A percentile compares a stretch with the other conserved stretches of the same genome.
phyloP scores from a whole-genome alignment of 2,113 vertebrate genomes.

The Neogobius melanostomus region DNA sequence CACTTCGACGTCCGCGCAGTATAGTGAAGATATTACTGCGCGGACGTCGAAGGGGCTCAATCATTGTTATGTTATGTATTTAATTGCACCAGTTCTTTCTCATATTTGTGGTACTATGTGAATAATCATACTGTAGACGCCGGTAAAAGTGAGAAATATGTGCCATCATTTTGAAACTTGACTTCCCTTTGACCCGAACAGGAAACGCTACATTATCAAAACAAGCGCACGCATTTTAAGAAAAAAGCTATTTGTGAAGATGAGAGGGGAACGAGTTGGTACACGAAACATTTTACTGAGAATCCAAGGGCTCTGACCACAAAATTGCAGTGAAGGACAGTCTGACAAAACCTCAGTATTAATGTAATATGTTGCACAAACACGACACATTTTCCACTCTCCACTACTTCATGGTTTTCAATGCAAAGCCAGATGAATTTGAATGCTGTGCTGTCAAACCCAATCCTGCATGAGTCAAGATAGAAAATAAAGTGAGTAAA shows the following conservation, averaged over 20 bases:
- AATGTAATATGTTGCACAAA: slow-evolving; percentile 27
- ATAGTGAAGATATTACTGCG: too few species aligned
- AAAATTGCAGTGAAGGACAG: slow-evolving; percentile 30
- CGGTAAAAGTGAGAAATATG: slow-evolving; percentile 1
- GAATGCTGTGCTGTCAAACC: background rate
- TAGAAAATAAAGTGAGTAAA: too few species aligned
- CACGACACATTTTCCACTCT: slow-evolving; percentile 12
- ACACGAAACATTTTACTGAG: slow-evolving; percentile 21
- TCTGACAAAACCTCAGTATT: slow-evolving; percentile 30
- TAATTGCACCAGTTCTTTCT: too few species aligned
- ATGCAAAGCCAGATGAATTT: background rate
- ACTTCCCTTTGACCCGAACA: slow-evolving; percentile 22
- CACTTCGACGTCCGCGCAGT: too few species aligned
- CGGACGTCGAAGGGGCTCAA: too few species aligned
- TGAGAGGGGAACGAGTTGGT: slow-evolving; percentile 8
- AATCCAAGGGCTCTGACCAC: slow-evolving; percentile 14
- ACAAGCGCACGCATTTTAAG: slow-evolving; percentile 14
- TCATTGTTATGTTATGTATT: too few species aligned
- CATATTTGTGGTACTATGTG: too few species aligned
- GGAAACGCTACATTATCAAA: slow-evolving; percentile 9
- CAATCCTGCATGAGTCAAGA: background rate
- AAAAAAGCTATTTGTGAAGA: slow-evolving; percentile 9
- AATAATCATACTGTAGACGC: too few species aligned
- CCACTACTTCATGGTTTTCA: slow-evolving; percentile 8
- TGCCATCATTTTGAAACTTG: slow-evolving; percentile 45